These are phyloP conservation scores for Labroides dimidiatus DNA, from an alignment of 2,797 vertebrate species.

Conservation along the genomic window DNA sequence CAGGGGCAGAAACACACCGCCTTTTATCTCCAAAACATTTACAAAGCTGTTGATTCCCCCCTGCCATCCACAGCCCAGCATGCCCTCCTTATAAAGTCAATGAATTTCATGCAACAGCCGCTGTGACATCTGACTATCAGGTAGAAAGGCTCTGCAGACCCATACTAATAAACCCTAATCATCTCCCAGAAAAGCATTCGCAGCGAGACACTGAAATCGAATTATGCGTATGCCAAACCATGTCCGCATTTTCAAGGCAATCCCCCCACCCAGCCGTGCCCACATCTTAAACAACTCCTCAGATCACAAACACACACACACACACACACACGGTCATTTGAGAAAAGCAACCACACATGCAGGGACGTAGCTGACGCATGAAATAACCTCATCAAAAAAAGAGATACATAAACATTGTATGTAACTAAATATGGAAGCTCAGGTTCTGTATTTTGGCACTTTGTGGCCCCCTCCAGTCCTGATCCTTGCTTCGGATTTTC, in stretches of 20 bases:
- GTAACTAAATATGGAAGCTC: too few relatives aligned
- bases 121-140: conserved; percentile 66
- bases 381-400: too few relatives aligned
- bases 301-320: conserved; percentile 17
- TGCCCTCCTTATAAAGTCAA: conserved; percentile 73
- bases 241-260: conserved; percentile 49
- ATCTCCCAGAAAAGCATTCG: conserved; percentile 63
- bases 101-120: conserved; percentile 75
- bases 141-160: conserved; percentile 45
- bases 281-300: conserved; percentile 7
- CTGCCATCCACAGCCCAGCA: conserved; percentile 60
- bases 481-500: too few relatives aligned
- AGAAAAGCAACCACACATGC: too few relatives aligned
- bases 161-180: conserved; percentile 72
- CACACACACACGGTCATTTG: too few relatives aligned
- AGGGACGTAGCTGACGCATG: too few relatives aligned
- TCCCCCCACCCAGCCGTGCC: conserved; percentile 4
- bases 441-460: too few relatives aligned
- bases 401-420: too few relatives aligned
- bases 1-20: conserved; percentile 14
- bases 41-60: conserved; percentile 64
- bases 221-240: conserved; percentile 39
- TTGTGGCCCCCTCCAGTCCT: too few relatives aligned
- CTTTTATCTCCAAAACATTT: conserved; percentile 74
- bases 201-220: conserved; percentile 50